Conservation (phyloP, 1,140 invertebrate genomes). For the Sycophaga agraensis region DNA sequence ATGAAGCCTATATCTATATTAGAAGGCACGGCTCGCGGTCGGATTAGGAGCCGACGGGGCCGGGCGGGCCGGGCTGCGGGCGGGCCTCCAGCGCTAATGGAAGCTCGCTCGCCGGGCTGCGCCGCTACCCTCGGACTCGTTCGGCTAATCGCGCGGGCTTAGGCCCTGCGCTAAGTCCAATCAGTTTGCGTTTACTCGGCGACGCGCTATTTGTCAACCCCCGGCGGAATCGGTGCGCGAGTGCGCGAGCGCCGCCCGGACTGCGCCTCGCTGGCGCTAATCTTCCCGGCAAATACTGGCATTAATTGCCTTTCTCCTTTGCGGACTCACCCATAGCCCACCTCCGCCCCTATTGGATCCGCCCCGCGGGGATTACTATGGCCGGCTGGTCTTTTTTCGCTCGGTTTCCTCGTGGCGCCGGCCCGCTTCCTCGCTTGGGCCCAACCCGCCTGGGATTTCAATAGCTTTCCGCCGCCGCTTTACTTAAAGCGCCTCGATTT, state of each 20-base stretch:
- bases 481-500: too few relatives aligned
- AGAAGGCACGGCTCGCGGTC: slow-evolving; percentile 47
- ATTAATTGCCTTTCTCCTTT: too few relatives aligned
- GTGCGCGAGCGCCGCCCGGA: not conserved
- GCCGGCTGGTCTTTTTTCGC: too few relatives aligned
- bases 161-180: not conserved
- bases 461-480: too few relatives aligned
- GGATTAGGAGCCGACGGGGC: slow-evolving; percentile 45
- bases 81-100: slow-evolving; percentile 36
- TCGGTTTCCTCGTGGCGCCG: too few relatives aligned
- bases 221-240: too few relatives aligned
- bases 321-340: too few relatives aligned
- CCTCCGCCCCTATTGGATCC: too few relatives aligned
- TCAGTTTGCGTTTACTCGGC: slow-evolving; percentile 4
- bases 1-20: slow-evolving; percentile 51
- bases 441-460: too few relatives aligned
- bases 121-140: not conserved
- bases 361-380: too few relatives aligned
- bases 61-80: slow-evolving; percentile 37
- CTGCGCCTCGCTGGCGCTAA: not conserved
- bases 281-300: slow-evolving; percentile 2
- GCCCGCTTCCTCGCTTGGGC: too few relatives aligned
- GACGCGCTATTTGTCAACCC: slow-evolving; percentile 6
- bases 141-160: slow-evolving; percentile 8
- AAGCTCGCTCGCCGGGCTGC: slow-evolving; percentile 27